Evolutionary conservation across 2,888 invertebrate species (phyloP), one percentile per base, ranked within the genome.

Genomic region (Ctenicera cuprea): DNA sequence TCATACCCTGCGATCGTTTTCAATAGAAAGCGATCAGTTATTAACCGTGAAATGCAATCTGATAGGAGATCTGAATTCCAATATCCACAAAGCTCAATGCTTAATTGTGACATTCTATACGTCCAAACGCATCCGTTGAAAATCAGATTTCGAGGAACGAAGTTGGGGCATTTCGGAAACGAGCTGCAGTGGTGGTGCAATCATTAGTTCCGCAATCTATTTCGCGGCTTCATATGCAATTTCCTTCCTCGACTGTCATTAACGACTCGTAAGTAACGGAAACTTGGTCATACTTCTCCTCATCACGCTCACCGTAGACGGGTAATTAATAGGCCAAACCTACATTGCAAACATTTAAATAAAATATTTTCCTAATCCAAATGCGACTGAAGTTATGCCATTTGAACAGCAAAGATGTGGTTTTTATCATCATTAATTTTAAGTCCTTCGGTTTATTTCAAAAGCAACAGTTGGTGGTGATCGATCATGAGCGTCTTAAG

Each of bases 161-260:
- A 43, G n/a, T n/a, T 26, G 26, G 45, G 45, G 7, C 14, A 16
- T 45, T 45, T 45, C 16, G 45, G 45, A 45, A 45, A 45, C 16
- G 1, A 45, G 16, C 45, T 45, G 45, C 45, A 45, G 16, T 45
- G 9, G 18, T 3, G 14, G 18, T 45, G 18, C 14, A 33, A 41
- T 41, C 41, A 41, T n/a, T n/a, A 41, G 14, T 14, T 14, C 14
- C 48, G 48, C 11, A 45, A 45, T 8, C 16, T 14, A 52, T 22
- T 52, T 52, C 26, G 52, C 7, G 52, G 14, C 30, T 14, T 12
- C 8, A 30, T 54, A 54, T 54, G 54, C 30, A 54, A 54, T 54
- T 54, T 54, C 54, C 54, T 54, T 30, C 5, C 18, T 45, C 9
- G 45, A 18, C 18, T 45, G 8, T 45, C 18, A 18, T 45, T 45